Evolutionary conservation across 2,113 vertebrate species (phyloP).

Genomic region (Forbesichthys agassizii): DNA sequence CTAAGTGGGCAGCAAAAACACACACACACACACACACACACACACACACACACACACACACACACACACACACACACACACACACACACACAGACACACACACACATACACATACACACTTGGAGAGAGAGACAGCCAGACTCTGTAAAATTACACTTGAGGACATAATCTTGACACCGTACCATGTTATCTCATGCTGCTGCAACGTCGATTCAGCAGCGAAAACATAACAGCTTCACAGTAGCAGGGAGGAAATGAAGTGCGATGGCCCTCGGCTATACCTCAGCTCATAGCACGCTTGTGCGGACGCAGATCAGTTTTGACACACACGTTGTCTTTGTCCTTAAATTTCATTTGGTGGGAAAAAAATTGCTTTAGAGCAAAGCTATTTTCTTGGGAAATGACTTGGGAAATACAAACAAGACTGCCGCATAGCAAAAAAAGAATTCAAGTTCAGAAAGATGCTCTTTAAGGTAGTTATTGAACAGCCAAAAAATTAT

Average conservation of each 20-base stretch:
- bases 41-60: neutral
- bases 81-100: slow-evolving; percentile 2
- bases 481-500: neutral
- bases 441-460: slow-evolving; percentile 13
- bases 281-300: slow-evolving; percentile 32
- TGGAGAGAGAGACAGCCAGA: slow-evolving; percentile 41
- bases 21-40: slow-evolving; percentile 5
- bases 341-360: slow-evolving; percentile 37
- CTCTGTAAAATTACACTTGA: slow-evolving; percentile 72
- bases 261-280: slow-evolving; percentile 49
- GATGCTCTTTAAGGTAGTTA: slow-evolving; percentile 12
- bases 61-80: slow-evolving; percentile 1
- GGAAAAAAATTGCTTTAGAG: slow-evolving; percentile 28
- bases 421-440: slow-evolving; percentile 19
- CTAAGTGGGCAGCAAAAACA: neutral
- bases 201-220: slow-evolving; percentile 59
- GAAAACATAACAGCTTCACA: slow-evolving; percentile 35
- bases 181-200: slow-evolving; percentile 58
- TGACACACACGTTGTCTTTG: slow-evolving; percentile 25
- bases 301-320: neutral
- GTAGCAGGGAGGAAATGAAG: slow-evolving; percentile 60
- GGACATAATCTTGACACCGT: slow-evolving; percentile 69
- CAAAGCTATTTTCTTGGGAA: slow-evolving; percentile 13
- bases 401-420: slow-evolving; percentile 32
- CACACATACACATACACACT: slow-evolving; percentile 18